phyloP scores from a whole-genome alignment of 2,888 invertebrate genomes.

The Phaonia tiefii region DNA sequence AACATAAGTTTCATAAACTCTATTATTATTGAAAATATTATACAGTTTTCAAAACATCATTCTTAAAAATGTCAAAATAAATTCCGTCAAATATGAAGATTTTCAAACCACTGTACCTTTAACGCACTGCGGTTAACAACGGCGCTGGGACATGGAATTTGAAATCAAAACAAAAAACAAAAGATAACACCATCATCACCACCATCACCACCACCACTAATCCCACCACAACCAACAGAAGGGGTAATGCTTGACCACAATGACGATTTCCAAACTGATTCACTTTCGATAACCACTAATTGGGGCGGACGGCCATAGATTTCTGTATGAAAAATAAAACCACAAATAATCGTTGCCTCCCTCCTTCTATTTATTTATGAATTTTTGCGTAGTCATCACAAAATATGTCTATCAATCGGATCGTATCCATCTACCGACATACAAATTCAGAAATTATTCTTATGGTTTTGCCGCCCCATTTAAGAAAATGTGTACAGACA shows the following conservation, averaged over 20 bases:
- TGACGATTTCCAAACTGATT: slow-evolving; percentile 1
- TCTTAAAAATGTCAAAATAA: too few species aligned
- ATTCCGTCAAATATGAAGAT: too few species aligned
- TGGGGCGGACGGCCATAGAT: not conserved
- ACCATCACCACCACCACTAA: not conserved
- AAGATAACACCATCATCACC: slow-evolving; percentile 2
- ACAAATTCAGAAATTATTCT: too few species aligned
- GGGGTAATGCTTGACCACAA: slow-evolving; percentile 10
- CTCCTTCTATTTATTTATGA: not conserved
- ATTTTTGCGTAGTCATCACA: slow-evolving; percentile 31
- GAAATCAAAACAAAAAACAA: slow-evolving; percentile 26
- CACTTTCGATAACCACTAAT: slow-evolving; percentile 19
- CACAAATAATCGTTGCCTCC: not conserved
- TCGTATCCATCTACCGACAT: not conserved
- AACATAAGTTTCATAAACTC: too few species aligned
- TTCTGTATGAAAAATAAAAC: too few species aligned
- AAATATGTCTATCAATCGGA: not conserved
- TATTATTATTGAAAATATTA: too few species aligned
- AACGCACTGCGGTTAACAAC: not conserved
- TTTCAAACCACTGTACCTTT: not conserved
- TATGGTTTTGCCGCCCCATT: too few species aligned
- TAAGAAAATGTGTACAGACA: too few species aligned
- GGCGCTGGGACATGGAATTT: not conserved
- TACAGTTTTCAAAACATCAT: too few species aligned
- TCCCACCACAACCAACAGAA: not conserved